These are phyloP conservation scores for Drosophila subpulchrella DNA, from an alignment of 1,140 invertebrate genomes.

Conservation along the genomic window DNA sequence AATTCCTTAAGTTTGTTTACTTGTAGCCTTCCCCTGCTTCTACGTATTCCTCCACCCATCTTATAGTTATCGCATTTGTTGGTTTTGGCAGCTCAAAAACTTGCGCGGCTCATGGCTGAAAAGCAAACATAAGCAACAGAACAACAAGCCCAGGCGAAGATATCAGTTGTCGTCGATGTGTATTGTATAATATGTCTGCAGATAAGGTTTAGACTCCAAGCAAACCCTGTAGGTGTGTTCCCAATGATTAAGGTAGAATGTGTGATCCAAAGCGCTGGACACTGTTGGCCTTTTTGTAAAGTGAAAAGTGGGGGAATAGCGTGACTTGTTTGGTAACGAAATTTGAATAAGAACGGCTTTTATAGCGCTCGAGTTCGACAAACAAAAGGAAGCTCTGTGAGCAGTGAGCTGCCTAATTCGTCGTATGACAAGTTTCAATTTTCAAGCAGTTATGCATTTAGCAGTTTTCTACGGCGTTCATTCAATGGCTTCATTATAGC, in stretches of 20 bases:
- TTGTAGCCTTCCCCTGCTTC: background rate
- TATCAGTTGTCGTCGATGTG: slow-evolving; percentile 38
- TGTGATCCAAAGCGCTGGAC: slow-evolving; percentile 30
- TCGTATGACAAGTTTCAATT: slow-evolving; percentile 29
- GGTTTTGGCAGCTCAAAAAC: slow-evolving; percentile 31
- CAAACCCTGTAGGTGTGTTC: slow-evolving; percentile 33
- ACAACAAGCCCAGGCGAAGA: slow-evolving; percentile 6
- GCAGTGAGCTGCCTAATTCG: slow-evolving; percentile 29
- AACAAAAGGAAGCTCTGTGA: slow-evolving; percentile 41
- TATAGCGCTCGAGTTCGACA: slow-evolving; percentile 8
- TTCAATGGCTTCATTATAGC: slow-evolving; percentile 42
- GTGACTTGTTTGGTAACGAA: slow-evolving; percentile 37
- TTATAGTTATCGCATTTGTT: slow-evolving; percentile 35
- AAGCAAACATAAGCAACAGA: slow-evolving; percentile 37
- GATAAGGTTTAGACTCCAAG: slow-evolving; percentile 15
- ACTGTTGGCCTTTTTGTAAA: slow-evolving; percentile 11
- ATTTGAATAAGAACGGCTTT: slow-evolving; percentile 39
- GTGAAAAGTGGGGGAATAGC: slow-evolving; percentile 40
- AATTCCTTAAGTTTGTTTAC: slow-evolving; percentile 42
- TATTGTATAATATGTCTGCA: slow-evolving; percentile 65
- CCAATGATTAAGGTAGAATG: slow-evolving; percentile 34
- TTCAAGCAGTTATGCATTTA: slow-evolving; percentile 10
- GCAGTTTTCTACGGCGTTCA: slow-evolving; percentile 5
- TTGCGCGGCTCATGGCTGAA: slow-evolving; percentile 47
- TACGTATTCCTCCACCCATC: background rate